These are phyloP conservation scores for Sarcophaga peregrina DNA, from an alignment of 1,140 invertebrate species.

Conservation along the genomic window DNA sequence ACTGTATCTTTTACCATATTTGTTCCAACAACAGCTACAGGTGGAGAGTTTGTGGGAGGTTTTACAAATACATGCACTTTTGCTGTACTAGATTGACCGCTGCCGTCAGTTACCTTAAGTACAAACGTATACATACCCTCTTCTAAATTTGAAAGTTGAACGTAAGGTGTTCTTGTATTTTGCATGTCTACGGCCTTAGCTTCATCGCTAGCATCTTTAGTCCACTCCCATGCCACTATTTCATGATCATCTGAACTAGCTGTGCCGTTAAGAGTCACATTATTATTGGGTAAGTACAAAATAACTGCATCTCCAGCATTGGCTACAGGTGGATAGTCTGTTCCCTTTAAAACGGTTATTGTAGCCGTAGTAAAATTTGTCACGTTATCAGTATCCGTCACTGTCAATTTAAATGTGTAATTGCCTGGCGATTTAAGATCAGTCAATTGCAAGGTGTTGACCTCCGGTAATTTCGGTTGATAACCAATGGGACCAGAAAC, in stretches of 20 bases:
- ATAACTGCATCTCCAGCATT: constrained; percentile 92
- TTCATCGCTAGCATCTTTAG: constrained; percentile 85
- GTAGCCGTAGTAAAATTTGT: constrained; percentile 88
- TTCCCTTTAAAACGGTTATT: constrained; percentile 90
- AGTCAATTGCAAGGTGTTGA: constrained; percentile 85
- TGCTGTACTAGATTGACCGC: constrained; percentile 85
- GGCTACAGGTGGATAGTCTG: constrained; percentile 93
- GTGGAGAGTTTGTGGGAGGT: constrained; percentile 86
- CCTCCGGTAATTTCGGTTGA: constrained; percentile 80
- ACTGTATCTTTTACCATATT: constrained; percentile 62
- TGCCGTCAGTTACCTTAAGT: constrained; percentile 90
- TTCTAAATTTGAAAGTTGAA: constrained; percentile 84
- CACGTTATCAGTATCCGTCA: constrained; percentile 90
- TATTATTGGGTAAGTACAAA: constrained; percentile 90
- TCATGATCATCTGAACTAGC: constrained; percentile 92
- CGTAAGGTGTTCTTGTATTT: constrained; percentile 88
- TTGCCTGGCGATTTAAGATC: constrained; percentile 87
- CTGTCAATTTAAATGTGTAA: constrained; percentile 93
- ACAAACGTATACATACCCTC: constrained; percentile 95
- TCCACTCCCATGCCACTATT: constrained; percentile 95
- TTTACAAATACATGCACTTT: constrained; percentile 94
- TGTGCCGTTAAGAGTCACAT: constrained; percentile 89
- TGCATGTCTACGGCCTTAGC: constrained; percentile 92
- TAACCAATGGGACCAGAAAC: constrained; percentile 87
- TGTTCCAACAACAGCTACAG: constrained; percentile 74